phyloP scores from a whole-genome alignment of 2,888 invertebrate genomes.

The Euproctis similis region DNA sequence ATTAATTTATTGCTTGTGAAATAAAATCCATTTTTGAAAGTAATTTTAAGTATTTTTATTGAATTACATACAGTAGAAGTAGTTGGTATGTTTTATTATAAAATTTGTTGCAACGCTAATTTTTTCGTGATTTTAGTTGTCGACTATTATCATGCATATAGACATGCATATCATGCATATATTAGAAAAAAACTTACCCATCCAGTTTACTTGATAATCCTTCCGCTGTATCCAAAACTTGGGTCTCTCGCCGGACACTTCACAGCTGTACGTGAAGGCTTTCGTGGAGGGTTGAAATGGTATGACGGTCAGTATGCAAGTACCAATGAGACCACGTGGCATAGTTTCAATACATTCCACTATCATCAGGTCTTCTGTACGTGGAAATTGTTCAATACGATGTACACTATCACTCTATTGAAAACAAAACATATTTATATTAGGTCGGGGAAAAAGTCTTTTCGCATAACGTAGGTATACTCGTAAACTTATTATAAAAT shows the following conservation, averaged over 20 bases:
- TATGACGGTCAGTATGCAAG: slow-evolving; percentile 37
- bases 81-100: too few species aligned
- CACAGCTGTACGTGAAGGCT: slow-evolving; percentile 40
- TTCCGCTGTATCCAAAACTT: slow-evolving; percentile 38
- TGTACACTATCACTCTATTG: slow-evolving; percentile 25
- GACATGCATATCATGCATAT: too few species aligned
- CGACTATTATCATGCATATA: too few species aligned
- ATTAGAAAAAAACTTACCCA: slow-evolving; percentile 35
- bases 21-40: too few species aligned
- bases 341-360: slow-evolving; percentile 33
- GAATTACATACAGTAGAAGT: too few species aligned
- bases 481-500: too few species aligned
- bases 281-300: slow-evolving; percentile 31
- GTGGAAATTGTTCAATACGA: slow-evolving; percentile 19
- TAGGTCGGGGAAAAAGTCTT: too few species aligned
- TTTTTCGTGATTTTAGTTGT: too few species aligned
- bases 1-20: too few species aligned
- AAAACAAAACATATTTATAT: not conserved
- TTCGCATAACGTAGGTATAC: too few species aligned
- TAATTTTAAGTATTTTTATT: too few species aligned
- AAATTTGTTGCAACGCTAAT: too few species aligned
- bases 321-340: slow-evolving; percentile 27
- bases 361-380: slow-evolving; percentile 29
- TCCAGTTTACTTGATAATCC: slow-evolving; percentile 32
- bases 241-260: slow-evolving; percentile 59